Percentiles rank a stretch among this genome's conserved stretches.
phyloP scores from a whole-genome alignment of 2,797 vertebrate species.

The Trachops cirrhosus region DNA sequence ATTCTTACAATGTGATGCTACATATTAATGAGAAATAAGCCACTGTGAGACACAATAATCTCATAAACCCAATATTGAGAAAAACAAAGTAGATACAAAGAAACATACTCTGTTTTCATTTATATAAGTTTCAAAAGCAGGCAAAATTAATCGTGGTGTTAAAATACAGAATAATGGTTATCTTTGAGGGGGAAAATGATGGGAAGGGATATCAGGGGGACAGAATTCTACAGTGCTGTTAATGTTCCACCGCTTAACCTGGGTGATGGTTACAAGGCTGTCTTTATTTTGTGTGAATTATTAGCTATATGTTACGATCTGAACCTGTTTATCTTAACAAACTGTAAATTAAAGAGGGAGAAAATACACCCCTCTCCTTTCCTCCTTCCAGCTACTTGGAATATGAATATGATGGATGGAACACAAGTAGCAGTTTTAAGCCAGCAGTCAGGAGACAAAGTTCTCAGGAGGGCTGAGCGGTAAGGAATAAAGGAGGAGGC shows the following conservation, averaged over 20 bases:
- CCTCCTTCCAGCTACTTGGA: not conserved
- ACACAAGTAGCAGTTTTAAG: not conserved
- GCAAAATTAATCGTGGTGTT: not conserved
- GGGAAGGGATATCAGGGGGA: not conserved
- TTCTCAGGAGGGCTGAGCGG: not conserved
- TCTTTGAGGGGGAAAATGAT: not conserved
- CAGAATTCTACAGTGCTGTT: not conserved
- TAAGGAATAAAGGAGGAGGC: not conserved
- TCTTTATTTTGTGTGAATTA: not conserved
- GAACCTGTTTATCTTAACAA: not conserved
- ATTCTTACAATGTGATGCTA: not conserved
- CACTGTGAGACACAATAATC: not conserved
- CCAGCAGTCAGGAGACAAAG: not conserved
- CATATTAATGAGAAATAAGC: not conserved
- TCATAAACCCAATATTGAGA: not conserved
- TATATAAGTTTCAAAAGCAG: not conserved
- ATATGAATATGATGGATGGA: not conserved
- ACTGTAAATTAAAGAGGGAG: not conserved
- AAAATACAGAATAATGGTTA: not conserved
- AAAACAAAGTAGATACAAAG: not conserved
- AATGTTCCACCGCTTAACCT: not conserved
- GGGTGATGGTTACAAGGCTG: not conserved
- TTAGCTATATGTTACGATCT: not conserved
- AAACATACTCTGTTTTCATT: not conserved
- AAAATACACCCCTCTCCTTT: not conserved